Evolutionary conservation across 2,888 invertebrate genomes (phyloP).

Genomic region (Nasonovia ribisnigri): DNA sequence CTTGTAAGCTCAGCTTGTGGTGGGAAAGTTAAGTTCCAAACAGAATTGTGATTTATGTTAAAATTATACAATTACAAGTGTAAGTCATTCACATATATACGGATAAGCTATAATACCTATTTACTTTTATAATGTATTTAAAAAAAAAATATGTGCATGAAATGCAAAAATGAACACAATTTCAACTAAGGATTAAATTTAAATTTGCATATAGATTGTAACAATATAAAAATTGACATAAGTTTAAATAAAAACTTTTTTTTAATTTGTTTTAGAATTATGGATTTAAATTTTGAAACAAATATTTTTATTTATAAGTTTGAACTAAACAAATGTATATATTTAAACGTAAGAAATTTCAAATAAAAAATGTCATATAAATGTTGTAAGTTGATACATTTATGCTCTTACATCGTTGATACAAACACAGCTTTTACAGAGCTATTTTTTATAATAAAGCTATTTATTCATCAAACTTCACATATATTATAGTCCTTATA

Average conservation of each 20-base stretch:
- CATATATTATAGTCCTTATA: neutral
- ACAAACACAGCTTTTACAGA: no score
- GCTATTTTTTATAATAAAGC: neutral
- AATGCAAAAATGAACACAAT: neutral
- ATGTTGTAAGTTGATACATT: neutral
- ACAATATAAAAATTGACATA: neutral
- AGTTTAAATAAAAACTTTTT: neutral
- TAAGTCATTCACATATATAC: neutral
- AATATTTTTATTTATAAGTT: neutral
- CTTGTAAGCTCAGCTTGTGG: no score
- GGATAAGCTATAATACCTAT: neutral
- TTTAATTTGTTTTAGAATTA: neutral
- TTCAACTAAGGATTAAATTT: neutral
- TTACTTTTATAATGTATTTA: neutral
- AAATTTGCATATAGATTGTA: neutral
- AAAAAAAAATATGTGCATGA: neutral
- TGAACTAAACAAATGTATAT: neutral
- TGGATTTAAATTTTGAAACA: neutral
- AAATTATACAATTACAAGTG: no score
- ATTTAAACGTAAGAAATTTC: neutral
- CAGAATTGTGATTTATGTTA: no score
- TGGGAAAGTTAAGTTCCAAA: no score
- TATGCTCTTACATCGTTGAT: neutral
- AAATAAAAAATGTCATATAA: neutral
- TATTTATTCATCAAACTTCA: neutral